Base-by-base conservation (phyloP, 2,888 invertebrate species). In the Cyclophora punctaria region DNA sequence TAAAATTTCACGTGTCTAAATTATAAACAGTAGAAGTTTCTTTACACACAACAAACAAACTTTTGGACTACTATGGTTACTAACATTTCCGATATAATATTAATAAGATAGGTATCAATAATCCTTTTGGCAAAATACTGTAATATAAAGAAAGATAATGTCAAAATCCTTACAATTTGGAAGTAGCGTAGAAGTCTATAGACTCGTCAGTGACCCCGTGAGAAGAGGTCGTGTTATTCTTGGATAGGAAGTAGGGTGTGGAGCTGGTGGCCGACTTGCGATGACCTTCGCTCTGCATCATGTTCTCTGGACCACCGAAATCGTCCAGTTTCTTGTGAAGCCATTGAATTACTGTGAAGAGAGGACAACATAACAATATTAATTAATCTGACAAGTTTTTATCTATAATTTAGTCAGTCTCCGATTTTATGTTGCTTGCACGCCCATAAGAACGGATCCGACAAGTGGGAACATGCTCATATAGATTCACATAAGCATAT, bases 321-420 rank as follows among this genome's bases (percentile, higher is more conserved):
- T 75, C 76, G 54, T 89, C 89, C 59, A 89, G 57, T 59, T 89
- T 89, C 64, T 85, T 88, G 59, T 89, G 89, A 20, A 89, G 71
- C 89, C 89, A 89, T 66, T 89, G 89, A 45, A 89, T 89, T 7
- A 89, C 89, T 89, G 59, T 20, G 2, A 20, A 20, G 20, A 20
- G 20, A 20, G 20, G 20, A 20, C 20, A 20, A 20, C 20, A 20
- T 20, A 20, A 7, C 73, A 71, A 48, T 34, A 6, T 5, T 4
- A 44, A 44, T 20, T 3, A 46, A 47, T 51, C 50, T 7, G 51
- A 44, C n/a, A 45, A 5, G 41, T 4, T 34, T 7, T 35, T 4
- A 37, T 34, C 41, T 3, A 5, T 42, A 42, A 7, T 42, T 7
- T 4, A 7, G 42, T 42, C 7, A 7, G 7, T 4, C 41, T 20